These are phyloP conservation scores for Odontocolon sp. DNA, from an alignment of 2,888 invertebrate species.

Conservation along the genomic window DNA sequence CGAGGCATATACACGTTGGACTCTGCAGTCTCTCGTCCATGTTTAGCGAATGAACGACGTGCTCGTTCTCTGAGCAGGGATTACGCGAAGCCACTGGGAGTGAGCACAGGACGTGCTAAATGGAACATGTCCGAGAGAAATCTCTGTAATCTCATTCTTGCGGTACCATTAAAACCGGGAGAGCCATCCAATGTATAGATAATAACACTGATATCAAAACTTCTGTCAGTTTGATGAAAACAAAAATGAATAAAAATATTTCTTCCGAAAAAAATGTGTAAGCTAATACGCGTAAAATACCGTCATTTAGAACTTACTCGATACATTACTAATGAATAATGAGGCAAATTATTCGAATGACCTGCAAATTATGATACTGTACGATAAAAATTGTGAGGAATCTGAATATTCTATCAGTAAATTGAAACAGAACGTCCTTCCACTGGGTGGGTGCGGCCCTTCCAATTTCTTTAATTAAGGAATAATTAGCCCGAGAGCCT, in stretches of 20 bases:
- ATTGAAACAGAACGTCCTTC: background rate
- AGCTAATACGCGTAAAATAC: no score
- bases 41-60: background rate
- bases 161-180: no score
- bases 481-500: slow-evolving; percentile 68
- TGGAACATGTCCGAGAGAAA: background rate
- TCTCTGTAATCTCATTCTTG: background rate
- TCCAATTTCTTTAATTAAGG: slow-evolving; percentile 69
- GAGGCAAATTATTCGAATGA: background rate
- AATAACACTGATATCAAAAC: no score
- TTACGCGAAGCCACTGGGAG: background rate
- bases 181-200: no score
- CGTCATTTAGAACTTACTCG: no score
- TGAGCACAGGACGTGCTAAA: background rate
- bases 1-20: background rate
- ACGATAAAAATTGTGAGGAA: background rate
- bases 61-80: background rate
- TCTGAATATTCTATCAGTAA: background rate
- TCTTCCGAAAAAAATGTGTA: no score
- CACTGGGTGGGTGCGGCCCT: slow-evolving; percentile 12
- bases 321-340: background rate
- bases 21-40: background rate
- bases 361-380: background rate
- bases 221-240: no score
- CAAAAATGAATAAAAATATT: no score